A percentile compares a stretch with the other conserved stretches of the same genome.
Conservation (phyloP, 2,888 invertebrate species). For the Parnassius orleans region DNA sequence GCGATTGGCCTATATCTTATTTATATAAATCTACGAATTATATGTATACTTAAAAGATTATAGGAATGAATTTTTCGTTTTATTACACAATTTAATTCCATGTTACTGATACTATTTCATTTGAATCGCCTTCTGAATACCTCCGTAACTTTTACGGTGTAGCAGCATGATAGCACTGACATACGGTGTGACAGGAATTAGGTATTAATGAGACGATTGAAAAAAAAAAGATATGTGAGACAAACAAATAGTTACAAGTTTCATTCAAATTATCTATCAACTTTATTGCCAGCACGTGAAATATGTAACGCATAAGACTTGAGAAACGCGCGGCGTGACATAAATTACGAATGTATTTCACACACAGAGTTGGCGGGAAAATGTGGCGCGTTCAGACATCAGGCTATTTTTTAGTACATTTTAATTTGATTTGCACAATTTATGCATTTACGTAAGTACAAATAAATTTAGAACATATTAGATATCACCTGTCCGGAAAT, state of each 20-base stretch:
- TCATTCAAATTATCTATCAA: constrained; percentile 23
- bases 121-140: constrained; percentile 25
- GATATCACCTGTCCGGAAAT: constrained; percentile 16
- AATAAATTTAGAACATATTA: not conserved
- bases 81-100: constrained; percentile 23
- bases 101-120: constrained; percentile 29
- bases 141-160: constrained; percentile 16
- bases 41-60: constrained; percentile 15
- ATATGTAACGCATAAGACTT: constrained; percentile 13
- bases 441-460: constrained; percentile 17
- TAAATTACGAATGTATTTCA: constrained; percentile 13
- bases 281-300: constrained; percentile 20
- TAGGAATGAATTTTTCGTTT: constrained; percentile 7
- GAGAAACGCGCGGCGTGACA: constrained; percentile 7
- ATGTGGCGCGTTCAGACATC: not conserved
- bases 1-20: not conserved
- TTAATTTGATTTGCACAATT: constrained; percentile 15
- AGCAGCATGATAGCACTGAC: constrained; percentile 4
- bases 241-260: constrained; percentile 26
- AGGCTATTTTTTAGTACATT: constrained; percentile 6
- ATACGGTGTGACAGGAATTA: constrained; percentile 26
- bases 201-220: constrained; percentile 12
- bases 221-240: constrained; percentile 13
- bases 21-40: constrained; percentile 10
- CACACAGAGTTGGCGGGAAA: constrained; percentile 20